Evolutionary conservation across 2,797 vertebrate genomes (phyloP), one percentile per base, ranked within the genome.

Genomic region (Peromyscus nudipes): DNA sequence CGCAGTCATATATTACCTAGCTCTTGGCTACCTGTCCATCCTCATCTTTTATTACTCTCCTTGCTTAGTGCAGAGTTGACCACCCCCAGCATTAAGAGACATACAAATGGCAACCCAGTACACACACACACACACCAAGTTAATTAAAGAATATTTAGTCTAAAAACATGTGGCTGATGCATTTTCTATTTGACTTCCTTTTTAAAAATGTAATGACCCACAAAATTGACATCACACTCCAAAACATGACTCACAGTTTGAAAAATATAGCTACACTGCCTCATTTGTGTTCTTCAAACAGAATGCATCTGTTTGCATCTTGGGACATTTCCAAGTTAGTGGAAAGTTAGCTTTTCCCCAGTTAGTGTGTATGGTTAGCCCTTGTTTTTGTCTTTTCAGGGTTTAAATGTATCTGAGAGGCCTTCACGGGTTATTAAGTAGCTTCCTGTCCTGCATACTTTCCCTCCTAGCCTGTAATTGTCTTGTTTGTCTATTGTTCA

Each of bases 401-500:
- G 62, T 89, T 92, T 95, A 62, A 92, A 60, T 94, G 71, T 81
- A 90, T 96, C 60, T 19, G n/a, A 91, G n/a, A 95, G 73, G 27
- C 73, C 34, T 82, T 94, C 49, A 3, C 82, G 89, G 27, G 57
- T 79, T 89, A 87, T 94, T 80, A 75, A 94, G 69, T 95, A 83
- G 57, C 95, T 98, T 60, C 81, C 14, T 92, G 52, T 46, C 84
- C 79, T 91, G 40, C 91, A 77, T 96, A 49, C 93, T 95, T 95
- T 77, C 69, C 95, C n/a, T 89, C 71, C 76, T 81, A 96, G 85
- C 73, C 77, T 94, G 31, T 95, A 96, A 95, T 96, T 92, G 62
- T 57, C 55, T n/a, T 29, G 21, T 92, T 93, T 80, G 91, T 94
- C 93, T 92, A 21, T 64, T 94, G 52, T 91, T 90, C 60, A 88